These are phyloP conservation scores for Cyphomyrus plagiostoma DNA, from an alignment of 2,113 vertebrate genomes.

Conservation along the genomic window DNA sequence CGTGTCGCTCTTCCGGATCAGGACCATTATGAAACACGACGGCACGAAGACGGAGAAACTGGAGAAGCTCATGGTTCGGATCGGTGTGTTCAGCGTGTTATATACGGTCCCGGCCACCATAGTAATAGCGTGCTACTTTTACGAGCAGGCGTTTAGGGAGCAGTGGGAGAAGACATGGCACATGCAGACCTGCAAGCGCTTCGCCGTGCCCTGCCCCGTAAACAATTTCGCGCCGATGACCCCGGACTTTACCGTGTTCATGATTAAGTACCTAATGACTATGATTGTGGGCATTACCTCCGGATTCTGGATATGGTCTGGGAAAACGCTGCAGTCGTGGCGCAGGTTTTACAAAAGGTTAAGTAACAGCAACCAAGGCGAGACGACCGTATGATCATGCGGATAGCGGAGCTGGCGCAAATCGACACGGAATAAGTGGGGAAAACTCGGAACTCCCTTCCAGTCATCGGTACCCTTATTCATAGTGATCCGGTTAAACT, in stretches of 20 bases:
- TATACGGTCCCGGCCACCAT: slow-evolving; percentile 96
- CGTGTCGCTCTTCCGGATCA: slow-evolving; percentile 90
- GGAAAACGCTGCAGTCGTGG: slow-evolving; percentile 97
- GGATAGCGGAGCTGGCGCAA: not conserved
- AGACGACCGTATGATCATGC: slow-evolving; percentile 82
- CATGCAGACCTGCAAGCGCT: slow-evolving; percentile 91
- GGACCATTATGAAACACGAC: slow-evolving; percentile 98
- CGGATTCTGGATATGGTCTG: slow-evolving; percentile 98
- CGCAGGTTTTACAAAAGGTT: slow-evolving; percentile 90
- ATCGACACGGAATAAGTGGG: not conserved
- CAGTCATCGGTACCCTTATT: not conserved
- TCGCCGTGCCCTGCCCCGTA: slow-evolving; percentile 79
- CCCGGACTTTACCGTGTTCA: slow-evolving; percentile 94
- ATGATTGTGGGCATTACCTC: slow-evolving; percentile 99
- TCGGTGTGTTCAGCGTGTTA: slow-evolving; percentile 91
- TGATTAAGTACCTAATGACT: slow-evolving; percentile 99
- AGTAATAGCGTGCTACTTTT: slow-evolving; percentile 94
- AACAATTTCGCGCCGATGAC: slow-evolving; percentile 86
- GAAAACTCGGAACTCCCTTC: not conserved
- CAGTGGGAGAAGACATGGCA: slow-evolving; percentile 97
- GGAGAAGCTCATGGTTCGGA: slow-evolving; percentile 96
- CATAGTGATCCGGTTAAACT: not conserved
- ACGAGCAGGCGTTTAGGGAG: slow-evolving; percentile 92
- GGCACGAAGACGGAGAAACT: slow-evolving; percentile 96
- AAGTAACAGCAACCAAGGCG: slow-evolving; percentile 86